phyloP scores from a whole-genome alignment of 2,113 vertebrate species.

The Sylvilagus bachmani region DNA sequence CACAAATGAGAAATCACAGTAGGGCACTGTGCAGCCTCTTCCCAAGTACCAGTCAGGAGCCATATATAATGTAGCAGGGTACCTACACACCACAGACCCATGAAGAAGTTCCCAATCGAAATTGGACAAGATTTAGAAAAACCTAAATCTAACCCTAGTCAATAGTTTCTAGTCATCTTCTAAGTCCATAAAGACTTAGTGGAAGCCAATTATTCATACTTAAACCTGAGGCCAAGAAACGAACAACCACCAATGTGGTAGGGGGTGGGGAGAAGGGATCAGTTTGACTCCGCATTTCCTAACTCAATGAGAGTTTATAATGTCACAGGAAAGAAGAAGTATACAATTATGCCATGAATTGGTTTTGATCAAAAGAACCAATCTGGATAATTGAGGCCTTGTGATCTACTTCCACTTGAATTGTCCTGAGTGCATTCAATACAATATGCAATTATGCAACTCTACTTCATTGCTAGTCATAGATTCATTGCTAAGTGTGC shows the following conservation, averaged over 20 bases:
- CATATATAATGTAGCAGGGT: constrained; percentile 78
- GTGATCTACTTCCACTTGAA: constrained; percentile 75
- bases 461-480: constrained; percentile 62
- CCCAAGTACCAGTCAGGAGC: constrained; percentile 75
- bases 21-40: constrained; percentile 69
- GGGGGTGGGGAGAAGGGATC: background rate
- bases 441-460: constrained; percentile 71
- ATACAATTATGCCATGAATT: constrained; percentile 69
- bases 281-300: constrained; percentile 13
- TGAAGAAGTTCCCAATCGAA: constrained; percentile 77
- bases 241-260: background rate
- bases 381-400: constrained; percentile 76
- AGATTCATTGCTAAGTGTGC: constrained; percentile 65
- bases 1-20: constrained; percentile 81
- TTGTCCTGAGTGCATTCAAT: constrained; percentile 63
- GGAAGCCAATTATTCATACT: constrained; percentile 28
- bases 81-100: constrained; percentile 76
- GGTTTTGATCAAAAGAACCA: constrained; percentile 68
- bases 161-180: background rate
- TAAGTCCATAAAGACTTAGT: background rate
- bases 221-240: constrained; percentile 37
- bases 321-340: constrained; percentile 53
- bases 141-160: constrained; percentile 45
- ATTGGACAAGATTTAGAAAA: constrained; percentile 79
- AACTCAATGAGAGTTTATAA: constrained; percentile 64